Evolutionary conservation across 1,140 invertebrate genomes (phyloP).

Genomic region (Papilio dardanus): DNA sequence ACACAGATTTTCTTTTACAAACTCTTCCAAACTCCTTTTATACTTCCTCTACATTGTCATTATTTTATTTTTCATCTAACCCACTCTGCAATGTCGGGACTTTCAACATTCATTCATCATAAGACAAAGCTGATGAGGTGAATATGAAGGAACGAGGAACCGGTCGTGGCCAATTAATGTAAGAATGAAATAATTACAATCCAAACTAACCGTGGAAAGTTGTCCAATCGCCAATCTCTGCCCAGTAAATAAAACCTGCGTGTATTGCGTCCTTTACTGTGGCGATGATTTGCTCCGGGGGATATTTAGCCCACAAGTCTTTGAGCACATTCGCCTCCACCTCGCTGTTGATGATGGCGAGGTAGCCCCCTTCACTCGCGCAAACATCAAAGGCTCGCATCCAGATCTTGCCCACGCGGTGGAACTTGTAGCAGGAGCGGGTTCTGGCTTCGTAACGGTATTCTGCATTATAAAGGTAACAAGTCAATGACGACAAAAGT

Average conservation of each 20-base stretch:
- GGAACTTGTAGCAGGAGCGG: constrained; percentile 66
- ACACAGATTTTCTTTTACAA: too few species aligned
- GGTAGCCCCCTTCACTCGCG: constrained; percentile 60
- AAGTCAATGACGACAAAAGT: too few species aligned
- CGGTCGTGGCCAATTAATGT: background rate
- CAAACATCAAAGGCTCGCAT: constrained; percentile 56
- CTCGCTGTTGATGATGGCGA: constrained; percentile 65
- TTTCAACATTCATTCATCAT: background rate
- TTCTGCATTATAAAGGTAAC: too few species aligned
- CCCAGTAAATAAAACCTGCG: constrained; percentile 61
- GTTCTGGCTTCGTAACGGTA: constrained; percentile 48
- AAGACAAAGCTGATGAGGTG: background rate
- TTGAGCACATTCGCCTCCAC: constrained; percentile 52
- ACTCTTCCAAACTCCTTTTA: too few species aligned
- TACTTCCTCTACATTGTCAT: too few species aligned
- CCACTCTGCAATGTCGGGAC: too few species aligned
- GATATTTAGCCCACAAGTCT: constrained; percentile 52
- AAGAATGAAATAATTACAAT: background rate
- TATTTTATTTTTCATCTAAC: too few species aligned
- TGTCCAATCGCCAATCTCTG: constrained; percentile 52
- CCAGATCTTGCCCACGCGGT: constrained; percentile 52
- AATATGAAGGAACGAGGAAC: background rate
- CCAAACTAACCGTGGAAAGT: constrained; percentile 56
- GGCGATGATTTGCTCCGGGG: constrained; percentile 44
- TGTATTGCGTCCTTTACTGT: constrained; percentile 54